Conservation (phyloP, 2,888 invertebrate genomes). For the Apotomis capreana region DNA sequence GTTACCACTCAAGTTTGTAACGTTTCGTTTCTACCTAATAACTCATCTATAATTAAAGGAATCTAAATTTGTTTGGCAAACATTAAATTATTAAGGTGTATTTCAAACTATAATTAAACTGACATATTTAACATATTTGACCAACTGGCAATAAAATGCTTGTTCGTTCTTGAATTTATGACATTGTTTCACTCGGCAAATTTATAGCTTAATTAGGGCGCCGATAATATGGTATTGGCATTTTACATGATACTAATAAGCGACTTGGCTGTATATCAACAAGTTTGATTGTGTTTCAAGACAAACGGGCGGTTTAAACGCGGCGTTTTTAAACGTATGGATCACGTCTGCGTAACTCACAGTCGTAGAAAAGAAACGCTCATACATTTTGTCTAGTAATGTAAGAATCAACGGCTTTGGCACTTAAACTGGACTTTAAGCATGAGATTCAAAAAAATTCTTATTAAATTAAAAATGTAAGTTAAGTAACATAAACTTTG, state of each 20-base stretch:
- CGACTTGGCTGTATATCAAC: slow-evolving; percentile 6
- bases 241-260: slow-evolving; percentile 15
- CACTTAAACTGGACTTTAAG: no score
- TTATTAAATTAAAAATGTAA: no score
- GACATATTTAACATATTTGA: neutral
- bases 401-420: no score
- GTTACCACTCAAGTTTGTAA: no score
- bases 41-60: neutral
- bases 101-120: neutral
- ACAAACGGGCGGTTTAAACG: slow-evolving; percentile 2
- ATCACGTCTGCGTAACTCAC: no score
- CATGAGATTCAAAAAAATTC: no score
- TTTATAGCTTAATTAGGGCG: slow-evolving; percentile 17
- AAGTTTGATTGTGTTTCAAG: neutral
- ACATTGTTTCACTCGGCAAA: slow-evolving; percentile 18
- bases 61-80: neutral
- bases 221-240: slow-evolving; percentile 4
- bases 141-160: neutral
- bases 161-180: neutral
- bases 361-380: no score
- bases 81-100: neutral
- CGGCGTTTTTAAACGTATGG: neutral
- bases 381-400: no score
- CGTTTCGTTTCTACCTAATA: no score
- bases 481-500: no score